Evolutionary conservation across 2,797 vertebrate species (phyloP).

Genomic region (Gadopsis bispinosus): DNA sequence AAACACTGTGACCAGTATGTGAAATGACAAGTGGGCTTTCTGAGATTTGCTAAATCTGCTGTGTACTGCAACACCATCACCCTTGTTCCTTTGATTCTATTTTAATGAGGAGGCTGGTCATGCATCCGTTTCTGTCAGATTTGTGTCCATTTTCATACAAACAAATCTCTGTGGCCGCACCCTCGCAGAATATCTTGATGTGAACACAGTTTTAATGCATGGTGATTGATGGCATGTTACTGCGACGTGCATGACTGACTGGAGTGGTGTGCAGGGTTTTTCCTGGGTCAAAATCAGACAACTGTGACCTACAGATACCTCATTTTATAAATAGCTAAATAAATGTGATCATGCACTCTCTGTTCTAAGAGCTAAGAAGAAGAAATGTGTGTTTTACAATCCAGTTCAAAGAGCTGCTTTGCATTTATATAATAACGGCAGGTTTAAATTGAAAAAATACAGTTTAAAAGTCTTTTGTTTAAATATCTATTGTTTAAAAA

Average conservation of each 20-base stretch:
- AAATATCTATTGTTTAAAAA: no score
- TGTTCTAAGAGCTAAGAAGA: neutral
- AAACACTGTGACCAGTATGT: constrained; percentile 24
- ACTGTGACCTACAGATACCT: neutral
- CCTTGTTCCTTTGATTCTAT: neutral
- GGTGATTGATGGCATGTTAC: neutral
- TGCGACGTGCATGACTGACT: constrained; percentile 4
- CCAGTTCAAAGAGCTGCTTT: neutral
- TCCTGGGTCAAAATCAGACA: neutral
- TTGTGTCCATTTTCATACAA: neutral
- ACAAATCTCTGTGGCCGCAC: neutral
- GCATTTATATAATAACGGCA: neutral
- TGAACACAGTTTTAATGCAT: neutral
- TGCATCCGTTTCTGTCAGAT: neutral
- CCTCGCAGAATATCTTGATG: neutral
- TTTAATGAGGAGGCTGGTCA: neutral
- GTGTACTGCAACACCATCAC: neutral
- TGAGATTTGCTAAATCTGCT: constrained; percentile 1
- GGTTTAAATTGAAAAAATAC: neutral
- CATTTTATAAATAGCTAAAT: neutral
- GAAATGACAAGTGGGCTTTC: neutral
- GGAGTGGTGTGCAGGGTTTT: neutral
- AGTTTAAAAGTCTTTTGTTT: neutral
- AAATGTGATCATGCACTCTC: neutral
- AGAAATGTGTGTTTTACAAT: neutral